Percentiles rank a stretch among this genome's conserved stretches.
These are phyloP conservation scores for Tenodera sinensis DNA, from an alignment of 2,888 invertebrate genomes.

Conservation along the genomic window DNA sequence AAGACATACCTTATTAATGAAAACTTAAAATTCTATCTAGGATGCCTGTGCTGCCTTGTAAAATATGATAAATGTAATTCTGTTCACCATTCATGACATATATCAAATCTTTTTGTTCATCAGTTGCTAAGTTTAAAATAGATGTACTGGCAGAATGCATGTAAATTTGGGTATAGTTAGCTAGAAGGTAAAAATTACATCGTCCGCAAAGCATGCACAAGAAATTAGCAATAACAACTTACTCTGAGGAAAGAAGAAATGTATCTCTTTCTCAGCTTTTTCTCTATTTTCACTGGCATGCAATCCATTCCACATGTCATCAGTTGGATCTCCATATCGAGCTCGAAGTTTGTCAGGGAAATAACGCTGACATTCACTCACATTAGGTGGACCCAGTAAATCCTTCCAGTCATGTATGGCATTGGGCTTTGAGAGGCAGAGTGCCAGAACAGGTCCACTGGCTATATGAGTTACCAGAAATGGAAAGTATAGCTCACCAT, in stretches of 20 bases:
- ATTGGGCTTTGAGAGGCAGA: constrained; percentile 65
- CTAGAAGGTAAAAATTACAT: not conserved
- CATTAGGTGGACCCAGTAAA: constrained; percentile 65
- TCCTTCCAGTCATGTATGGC: constrained; percentile 69
- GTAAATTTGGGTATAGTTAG: not conserved
- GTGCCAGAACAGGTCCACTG: constrained; percentile 66
- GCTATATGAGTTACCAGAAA: constrained; percentile 77
- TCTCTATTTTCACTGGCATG: constrained; percentile 71
- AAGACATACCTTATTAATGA: too few relatives aligned
- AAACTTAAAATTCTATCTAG: too few relatives aligned
- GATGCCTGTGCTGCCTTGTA: too few relatives aligned
- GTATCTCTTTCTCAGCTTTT: constrained; percentile 73
- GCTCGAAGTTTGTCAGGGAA: constrained; percentile 68
- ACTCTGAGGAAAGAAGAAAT: constrained; percentile 85
- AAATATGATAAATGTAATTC: too few relatives aligned
- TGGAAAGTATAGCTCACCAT: constrained; percentile 70
- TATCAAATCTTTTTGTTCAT: too few relatives aligned
- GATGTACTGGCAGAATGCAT: too few relatives aligned
- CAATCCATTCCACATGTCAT: constrained; percentile 66
- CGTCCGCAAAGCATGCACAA: not conserved
- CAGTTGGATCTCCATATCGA: constrained; percentile 61
- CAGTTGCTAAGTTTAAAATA: too few relatives aligned
- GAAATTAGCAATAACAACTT: constrained; percentile 41
- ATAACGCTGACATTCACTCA: constrained; percentile 39
- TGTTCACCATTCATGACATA: too few relatives aligned